phyloP scores from a whole-genome alignment of 2,797 vertebrate species.

The Hylomyscus alleni region DNA sequence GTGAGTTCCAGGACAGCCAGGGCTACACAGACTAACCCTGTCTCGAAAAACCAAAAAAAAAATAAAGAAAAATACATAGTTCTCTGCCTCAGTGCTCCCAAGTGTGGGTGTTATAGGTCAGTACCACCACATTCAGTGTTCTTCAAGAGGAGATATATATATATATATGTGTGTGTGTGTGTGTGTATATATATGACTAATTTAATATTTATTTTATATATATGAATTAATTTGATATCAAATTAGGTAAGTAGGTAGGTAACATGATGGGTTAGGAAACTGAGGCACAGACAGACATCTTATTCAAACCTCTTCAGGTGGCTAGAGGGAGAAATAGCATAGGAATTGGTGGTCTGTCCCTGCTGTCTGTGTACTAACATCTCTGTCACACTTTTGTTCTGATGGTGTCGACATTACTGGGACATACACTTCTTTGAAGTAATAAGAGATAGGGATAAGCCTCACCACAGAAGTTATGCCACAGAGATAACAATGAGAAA shows the following conservation, averaged over 20 bases:
- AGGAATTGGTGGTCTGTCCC: background rate
- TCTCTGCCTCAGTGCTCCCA: background rate
- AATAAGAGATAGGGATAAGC: background rate
- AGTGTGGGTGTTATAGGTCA: background rate
- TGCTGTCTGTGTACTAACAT: background rate
- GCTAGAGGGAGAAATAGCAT: background rate
- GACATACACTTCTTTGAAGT: background rate
- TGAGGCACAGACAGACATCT: slow-evolving; percentile 33
- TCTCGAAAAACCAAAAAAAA: no score
- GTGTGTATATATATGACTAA: no score
- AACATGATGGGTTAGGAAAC: background rate
- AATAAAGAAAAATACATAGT: no score
- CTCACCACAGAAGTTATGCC: slow-evolving; percentile 1
- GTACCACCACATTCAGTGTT: background rate
- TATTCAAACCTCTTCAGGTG: background rate
- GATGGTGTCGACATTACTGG: background rate
- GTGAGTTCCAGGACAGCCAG: no score
- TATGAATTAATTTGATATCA: slow-evolving; percentile 36
- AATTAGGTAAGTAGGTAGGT: background rate
- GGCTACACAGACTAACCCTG: no score
- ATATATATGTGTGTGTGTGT: no score
- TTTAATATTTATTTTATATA: no score
- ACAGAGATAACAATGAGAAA: slow-evolving; percentile 23
- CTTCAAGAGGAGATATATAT: background rate
- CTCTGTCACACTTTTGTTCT: background rate